A percentile compares a stretch with the other conserved stretches of the same genome.
These are phyloP conservation scores for Ranitomeya variabilis DNA, from an alignment of 2,113 vertebrate genomes.

Conservation along the genomic window DNA sequence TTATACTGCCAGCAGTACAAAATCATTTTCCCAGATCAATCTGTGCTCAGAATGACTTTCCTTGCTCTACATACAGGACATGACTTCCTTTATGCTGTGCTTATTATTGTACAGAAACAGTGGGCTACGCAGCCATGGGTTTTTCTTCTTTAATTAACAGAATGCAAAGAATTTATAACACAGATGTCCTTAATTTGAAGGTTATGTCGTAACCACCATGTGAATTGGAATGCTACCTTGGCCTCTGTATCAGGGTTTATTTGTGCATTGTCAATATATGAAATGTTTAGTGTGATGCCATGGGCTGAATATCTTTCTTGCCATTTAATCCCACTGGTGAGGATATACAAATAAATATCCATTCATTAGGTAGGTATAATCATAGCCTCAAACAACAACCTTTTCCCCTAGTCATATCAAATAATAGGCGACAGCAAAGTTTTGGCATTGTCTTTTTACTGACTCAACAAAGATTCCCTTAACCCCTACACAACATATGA, in stretches of 20 bases:
- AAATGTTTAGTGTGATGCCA: not conserved
- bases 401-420: too few relatives aligned
- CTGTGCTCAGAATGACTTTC: not conserved
- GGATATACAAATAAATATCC: too few relatives aligned
- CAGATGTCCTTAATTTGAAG: not conserved
- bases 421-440: too few relatives aligned
- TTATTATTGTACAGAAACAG: not conserved
- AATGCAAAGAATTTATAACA: not conserved
- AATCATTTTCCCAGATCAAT: constrained; percentile 16
- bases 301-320: not conserved
- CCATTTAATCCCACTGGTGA: too few relatives aligned
- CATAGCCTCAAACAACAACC: too few relatives aligned
- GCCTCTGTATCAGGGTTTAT: not conserved
- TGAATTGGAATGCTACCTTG: not conserved
- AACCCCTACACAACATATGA: too few relatives aligned
- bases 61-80: not conserved
- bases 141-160: not conserved
- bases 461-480: too few relatives aligned
- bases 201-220: not conserved
- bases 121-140: not conserved
- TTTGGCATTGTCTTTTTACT: too few relatives aligned
- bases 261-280: not conserved
- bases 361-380: too few relatives aligned
- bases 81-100: not conserved
- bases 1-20: not conserved